These are phyloP conservation scores for Clarias macrocephalus DNA, from an alignment of 2,113 vertebrate species.

Conservation along the genomic window DNA sequence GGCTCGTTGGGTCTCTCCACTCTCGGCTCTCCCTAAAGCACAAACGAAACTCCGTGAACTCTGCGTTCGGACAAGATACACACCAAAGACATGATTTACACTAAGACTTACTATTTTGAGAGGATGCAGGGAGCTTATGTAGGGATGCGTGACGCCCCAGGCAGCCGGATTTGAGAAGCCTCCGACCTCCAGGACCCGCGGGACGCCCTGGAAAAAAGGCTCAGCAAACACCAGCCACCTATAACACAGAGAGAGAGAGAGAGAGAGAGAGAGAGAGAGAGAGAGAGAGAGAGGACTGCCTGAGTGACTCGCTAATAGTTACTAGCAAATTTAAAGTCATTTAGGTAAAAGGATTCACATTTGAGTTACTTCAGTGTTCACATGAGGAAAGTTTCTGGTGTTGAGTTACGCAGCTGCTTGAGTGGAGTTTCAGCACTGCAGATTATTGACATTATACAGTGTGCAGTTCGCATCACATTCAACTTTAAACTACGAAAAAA, in stretches of 20 bases:
- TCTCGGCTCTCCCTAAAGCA: conserved; percentile 80
- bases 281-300: no score
- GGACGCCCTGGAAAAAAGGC: conserved; percentile 85
- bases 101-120: conserved; percentile 81
- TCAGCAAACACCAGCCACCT: conserved; percentile 91
- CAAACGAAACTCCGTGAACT: background rate
- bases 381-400: background rate
- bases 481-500: no score
- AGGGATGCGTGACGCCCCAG: conserved; percentile 82
- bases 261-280: no score
- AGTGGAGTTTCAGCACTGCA: background rate
- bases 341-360: background rate
- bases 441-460: background rate
- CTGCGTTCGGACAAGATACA: background rate
- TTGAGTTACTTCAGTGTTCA: background rate
- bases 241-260: background rate
- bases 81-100: background rate
- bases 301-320: background rate
- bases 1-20: conserved; percentile 85
- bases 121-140: conserved; percentile 85
- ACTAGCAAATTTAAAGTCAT: background rate
- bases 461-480: background rate
- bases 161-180: conserved; percentile 81
- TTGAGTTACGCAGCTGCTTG: background rate
- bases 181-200: conserved; percentile 87